These are phyloP conservation scores for Plotosus lineatus DNA, from an alignment of 2,113 vertebrate genomes.

Conservation along the genomic window DNA sequence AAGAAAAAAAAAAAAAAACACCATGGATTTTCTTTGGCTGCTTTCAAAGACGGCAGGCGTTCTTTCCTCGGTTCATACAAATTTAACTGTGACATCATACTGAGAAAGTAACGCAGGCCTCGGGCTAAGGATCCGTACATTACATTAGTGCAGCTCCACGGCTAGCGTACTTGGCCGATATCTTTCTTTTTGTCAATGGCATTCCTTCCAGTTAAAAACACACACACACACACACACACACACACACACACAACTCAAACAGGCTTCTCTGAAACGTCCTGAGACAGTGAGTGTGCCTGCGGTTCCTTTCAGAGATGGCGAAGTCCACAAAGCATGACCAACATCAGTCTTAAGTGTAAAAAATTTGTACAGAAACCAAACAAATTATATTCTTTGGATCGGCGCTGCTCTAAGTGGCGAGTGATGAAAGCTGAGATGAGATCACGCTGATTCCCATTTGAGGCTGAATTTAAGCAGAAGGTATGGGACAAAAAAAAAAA, in stretches of 20 bases:
- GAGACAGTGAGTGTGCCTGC: not conserved
- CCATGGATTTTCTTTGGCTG: not conserved
- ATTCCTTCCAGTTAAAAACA: not conserved
- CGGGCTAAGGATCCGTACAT: not conserved
- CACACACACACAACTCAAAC: not conserved
- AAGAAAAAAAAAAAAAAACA: not conserved
- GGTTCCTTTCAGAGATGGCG: not conserved
- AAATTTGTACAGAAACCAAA: slow-evolving; percentile 53
- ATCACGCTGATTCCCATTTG: slow-evolving; percentile 52
- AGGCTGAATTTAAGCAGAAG: slow-evolving; percentile 49
- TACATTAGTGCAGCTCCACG: not conserved
- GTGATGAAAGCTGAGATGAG: slow-evolving; percentile 57
- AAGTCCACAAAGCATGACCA: not conserved
- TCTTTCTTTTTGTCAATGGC: not conserved
- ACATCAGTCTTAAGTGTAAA: slow-evolving; percentile 27
- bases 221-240: not conserved
- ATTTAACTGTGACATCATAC: not conserved
- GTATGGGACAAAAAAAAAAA: slow-evolving; percentile 65
- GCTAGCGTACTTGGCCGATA: too few species aligned
- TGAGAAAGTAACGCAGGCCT: not conserved
- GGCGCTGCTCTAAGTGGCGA: slow-evolving; percentile 47
- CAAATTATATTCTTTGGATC: slow-evolving; percentile 50
- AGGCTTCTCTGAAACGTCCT: not conserved
- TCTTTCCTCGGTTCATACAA: not conserved
- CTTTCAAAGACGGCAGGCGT: not conserved